These are phyloP conservation scores for Bacillus rossius DNA, from an alignment of 1,140 invertebrate genomes.

Conservation along the genomic window DNA sequence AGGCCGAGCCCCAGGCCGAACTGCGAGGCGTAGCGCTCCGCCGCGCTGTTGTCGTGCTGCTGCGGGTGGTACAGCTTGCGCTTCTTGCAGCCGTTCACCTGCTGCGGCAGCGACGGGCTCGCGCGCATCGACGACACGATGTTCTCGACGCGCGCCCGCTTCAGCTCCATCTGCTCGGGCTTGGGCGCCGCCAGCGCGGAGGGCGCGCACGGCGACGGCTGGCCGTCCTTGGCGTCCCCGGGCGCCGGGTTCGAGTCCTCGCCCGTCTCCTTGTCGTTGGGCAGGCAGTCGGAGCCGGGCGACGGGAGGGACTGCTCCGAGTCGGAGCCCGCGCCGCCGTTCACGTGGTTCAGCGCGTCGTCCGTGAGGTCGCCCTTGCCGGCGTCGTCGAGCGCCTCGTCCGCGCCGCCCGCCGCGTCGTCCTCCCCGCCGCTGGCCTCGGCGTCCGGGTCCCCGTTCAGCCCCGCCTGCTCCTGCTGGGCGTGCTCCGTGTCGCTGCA, in stretches of 20 bases:
- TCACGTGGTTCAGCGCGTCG: slow-evolving; percentile 30
- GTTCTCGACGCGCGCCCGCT: slow-evolving; percentile 89
- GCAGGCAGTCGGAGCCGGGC: slow-evolving; percentile 41
- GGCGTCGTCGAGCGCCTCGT: slow-evolving; percentile 37
- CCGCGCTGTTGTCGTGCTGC: slow-evolving; percentile 73
- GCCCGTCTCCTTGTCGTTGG: slow-evolving; percentile 50
- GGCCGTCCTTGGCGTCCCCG: slow-evolving; percentile 47
- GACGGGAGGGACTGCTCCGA: slow-evolving; percentile 61
- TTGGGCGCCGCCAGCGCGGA: slow-evolving; percentile 35
- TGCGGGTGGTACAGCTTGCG: slow-evolving; percentile 95
- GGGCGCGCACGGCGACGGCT: slow-evolving; percentile 40
- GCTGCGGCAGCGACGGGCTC: slow-evolving; percentile 62
- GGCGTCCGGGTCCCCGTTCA: slow-evolving; percentile 45
- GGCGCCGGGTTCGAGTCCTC: slow-evolving; percentile 44
- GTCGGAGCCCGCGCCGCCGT: slow-evolving; percentile 56
- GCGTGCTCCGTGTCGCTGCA: slow-evolving; percentile 23
- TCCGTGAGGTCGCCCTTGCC: slow-evolving; percentile 48
- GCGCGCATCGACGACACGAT: slow-evolving; percentile 89
- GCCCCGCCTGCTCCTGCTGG: slow-evolving; percentile 36
- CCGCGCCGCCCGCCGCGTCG: slow-evolving; percentile 36
- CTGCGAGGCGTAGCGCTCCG: slow-evolving; percentile 53
- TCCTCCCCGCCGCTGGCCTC: slow-evolving; percentile 45
- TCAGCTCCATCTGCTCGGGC: slow-evolving; percentile 60
- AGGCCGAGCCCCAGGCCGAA: slow-evolving; percentile 36
- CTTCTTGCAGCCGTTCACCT: slow-evolving; percentile 91